Base-by-base conservation (phyloP, 2,797 vertebrate genomes). In the Perodicticus potto region DNA sequence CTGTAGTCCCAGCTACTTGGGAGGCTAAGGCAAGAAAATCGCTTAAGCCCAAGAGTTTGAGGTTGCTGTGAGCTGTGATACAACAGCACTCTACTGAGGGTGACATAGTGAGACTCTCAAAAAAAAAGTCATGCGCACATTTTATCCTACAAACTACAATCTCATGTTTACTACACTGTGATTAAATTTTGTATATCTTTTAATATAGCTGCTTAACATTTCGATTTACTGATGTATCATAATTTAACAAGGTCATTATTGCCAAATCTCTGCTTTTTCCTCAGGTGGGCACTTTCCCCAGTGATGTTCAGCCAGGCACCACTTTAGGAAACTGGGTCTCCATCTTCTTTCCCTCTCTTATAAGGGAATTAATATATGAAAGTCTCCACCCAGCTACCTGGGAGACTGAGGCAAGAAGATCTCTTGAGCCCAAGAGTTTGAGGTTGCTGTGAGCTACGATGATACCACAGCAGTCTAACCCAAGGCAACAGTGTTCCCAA, bases 301-400 rank as follows among this genome's bases (percentile, higher is more conserved):
- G 37, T 0, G 5, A 57, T 4, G 2, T 40, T 34, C 5, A 0
- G 34, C 4, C n/a, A 72, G 37, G 49, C n/a, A 16, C n/a, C 22
- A n/a, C 49, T 57, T 14, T 14, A 40, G 70, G n/a, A 61, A 57
- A 29, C 25, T 0, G n/a, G 45, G 9, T 32, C 40, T 74, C 43
- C 13, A 11, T 16, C n/a, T 34, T 73, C 40, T 16, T 88, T 63
- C 53, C 25, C 22, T 94, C 13, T 69, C 45, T n/a, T 12, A 23
- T 1, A 57, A 20, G n/a, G 63, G 34, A 43, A 69, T 63, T 43
- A 37, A 80, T 8, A 53, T 6, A 40, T 27, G 25, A 77, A 74
- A 12, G 20, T 2, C n/a, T 93, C 45, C 49, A 49, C 13, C 49
- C 49, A 49, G 49, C 13, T 14, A 49, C 13, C 3, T 49, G 49